Percentiles rank a stretch among this genome's conserved stretches.
Evolutionary conservation across 1,140 invertebrate genomes (phyloP).

Genomic region (Coenobita brevimanus): DNA sequence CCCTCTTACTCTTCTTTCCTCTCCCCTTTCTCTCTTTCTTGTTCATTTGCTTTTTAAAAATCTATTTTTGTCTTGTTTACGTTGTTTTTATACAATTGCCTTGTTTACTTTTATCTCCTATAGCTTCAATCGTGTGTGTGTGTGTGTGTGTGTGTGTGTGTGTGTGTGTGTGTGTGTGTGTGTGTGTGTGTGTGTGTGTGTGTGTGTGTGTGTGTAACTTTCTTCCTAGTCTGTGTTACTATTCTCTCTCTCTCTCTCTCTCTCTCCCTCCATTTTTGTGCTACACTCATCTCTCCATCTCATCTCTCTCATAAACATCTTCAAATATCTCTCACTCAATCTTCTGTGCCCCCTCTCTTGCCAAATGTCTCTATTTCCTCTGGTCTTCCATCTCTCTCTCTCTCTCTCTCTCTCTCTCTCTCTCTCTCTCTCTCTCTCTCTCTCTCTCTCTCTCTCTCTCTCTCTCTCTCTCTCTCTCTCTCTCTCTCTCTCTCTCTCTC

Average conservation of each 20-base stretch:
- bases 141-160: neutral
- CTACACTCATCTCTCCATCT: neutral
- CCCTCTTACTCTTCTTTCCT: neutral
- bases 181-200: too few relatives aligned
- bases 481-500: constrained; percentile 29
- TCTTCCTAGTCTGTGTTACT: too few relatives aligned
- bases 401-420: neutral
- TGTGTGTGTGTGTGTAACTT: too few relatives aligned
- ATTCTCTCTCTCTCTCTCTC: neutral
- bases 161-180: too few relatives aligned
- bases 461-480: neutral
- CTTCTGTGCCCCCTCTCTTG: neutral
- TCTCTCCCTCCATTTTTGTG: neutral
- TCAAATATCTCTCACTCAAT: neutral
- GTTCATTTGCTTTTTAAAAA: neutral
- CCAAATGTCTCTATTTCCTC: neutral
- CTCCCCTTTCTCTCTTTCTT: neutral
- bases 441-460: neutral
- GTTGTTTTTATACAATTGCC: neutral
- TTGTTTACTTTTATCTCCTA: neutral
- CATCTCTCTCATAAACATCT: neutral
- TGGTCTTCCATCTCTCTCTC: too few relatives aligned
- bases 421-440: neutral
- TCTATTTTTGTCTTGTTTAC: neutral
- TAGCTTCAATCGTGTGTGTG: neutral